Conservation (phyloP, 2,113 vertebrate species). For the Phocoena sinus region DNA sequence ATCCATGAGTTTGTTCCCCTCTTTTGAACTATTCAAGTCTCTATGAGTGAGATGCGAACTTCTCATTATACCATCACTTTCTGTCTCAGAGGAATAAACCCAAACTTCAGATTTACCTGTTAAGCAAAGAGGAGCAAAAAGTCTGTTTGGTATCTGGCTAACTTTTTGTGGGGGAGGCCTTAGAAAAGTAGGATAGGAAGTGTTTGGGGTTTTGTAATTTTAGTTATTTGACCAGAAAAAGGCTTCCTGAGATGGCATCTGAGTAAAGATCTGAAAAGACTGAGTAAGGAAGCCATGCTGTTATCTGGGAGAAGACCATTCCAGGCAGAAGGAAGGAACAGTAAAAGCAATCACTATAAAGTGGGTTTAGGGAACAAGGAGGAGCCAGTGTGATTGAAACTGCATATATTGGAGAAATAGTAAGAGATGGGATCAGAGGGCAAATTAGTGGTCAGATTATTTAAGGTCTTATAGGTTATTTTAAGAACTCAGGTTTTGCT, state of each 20-base stretch:
- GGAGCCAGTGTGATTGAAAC: not conserved
- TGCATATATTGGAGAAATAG: not conserved
- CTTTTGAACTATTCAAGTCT: not conserved
- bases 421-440: not conserved
- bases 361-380: not conserved
- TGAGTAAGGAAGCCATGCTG: not conserved
- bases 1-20: not conserved
- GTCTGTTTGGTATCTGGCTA: not conserved
- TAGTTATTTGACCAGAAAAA: not conserved
- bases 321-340: not conserved
- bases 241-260: not conserved
- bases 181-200: not conserved
- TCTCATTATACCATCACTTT: not conserved
- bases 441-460: not conserved
- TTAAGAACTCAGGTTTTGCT: constrained; percentile 7
- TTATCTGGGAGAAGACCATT: not conserved
- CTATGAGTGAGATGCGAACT: constrained; percentile 16
- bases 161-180: not conserved
- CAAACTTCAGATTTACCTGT: not conserved
- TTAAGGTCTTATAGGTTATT: not conserved
- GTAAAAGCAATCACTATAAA: not conserved
- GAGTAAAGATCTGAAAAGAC: constrained; percentile 2
- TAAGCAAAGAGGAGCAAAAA: not conserved
- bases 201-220: constrained; percentile 35
- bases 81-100: not conserved